Evolutionary conservation across 2,888 invertebrate genomes (phyloP).

Genomic region (Pseudococcus jackbeardsleyi): DNA sequence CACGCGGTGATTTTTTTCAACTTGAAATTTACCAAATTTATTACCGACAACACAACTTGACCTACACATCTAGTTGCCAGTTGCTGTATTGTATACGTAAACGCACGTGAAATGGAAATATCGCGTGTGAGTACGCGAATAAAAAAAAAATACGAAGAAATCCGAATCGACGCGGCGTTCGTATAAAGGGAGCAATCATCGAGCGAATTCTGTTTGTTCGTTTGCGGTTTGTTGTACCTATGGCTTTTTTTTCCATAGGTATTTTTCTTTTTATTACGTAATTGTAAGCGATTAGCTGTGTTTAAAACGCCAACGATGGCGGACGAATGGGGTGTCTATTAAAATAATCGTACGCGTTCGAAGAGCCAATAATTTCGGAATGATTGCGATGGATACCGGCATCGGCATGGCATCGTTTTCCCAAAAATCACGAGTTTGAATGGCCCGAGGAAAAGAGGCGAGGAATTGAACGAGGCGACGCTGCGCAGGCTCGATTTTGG

Average conservation of each 20-base stretch:
- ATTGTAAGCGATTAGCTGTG: not conserved
- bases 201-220: not conserved
- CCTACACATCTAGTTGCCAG: constrained; percentile 54
- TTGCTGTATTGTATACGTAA: not conserved
- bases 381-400: constrained; percentile 7
- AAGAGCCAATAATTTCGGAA: constrained; percentile 37
- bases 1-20: not conserved
- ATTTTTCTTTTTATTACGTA: not conserved
- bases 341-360: constrained; percentile 24
- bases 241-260: not conserved
- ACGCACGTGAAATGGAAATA: constrained; percentile 51
- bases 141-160: constrained; percentile 12
- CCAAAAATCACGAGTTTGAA: constrained; percentile 26
- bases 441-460: constrained; percentile 4
- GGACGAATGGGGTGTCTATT: constrained; percentile 2
- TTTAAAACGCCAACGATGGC: constrained; percentile 6
- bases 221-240: constrained; percentile 2
- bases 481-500: constrained; percentile 60
- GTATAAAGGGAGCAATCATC: constrained; percentile 23
- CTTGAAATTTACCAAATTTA: constrained; percentile 36
- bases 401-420: constrained; percentile 15
- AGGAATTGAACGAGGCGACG: not conserved
- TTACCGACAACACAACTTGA: constrained; percentile 34
- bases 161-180: not conserved
- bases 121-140: constrained; percentile 14